These are phyloP conservation scores for Oligia strigilis DNA, from an alignment of 2,888 invertebrate species.

Conservation along the genomic window DNA sequence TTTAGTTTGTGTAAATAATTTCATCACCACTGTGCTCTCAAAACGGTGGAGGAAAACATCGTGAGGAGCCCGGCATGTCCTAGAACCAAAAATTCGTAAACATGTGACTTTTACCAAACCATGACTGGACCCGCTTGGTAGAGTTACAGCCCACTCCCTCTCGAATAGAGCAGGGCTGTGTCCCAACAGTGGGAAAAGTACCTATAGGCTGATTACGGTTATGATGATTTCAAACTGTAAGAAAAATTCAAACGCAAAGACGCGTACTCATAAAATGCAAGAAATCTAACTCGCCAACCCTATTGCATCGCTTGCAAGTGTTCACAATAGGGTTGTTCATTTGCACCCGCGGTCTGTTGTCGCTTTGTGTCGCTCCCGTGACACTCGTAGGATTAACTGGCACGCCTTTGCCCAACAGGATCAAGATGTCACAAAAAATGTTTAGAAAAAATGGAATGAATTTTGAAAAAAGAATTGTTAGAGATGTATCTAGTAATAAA, in stretches of 20 bases:
- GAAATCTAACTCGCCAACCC: slow-evolving; percentile 35
- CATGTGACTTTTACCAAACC: neutral
- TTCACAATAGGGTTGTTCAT: slow-evolving; percentile 77
- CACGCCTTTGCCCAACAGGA: slow-evolving; percentile 75
- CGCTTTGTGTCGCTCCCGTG: slow-evolving; percentile 58
- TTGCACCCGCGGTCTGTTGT: slow-evolving; percentile 70
- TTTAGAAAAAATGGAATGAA: slow-evolving; percentile 7
- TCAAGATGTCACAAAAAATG: slow-evolving; percentile 50
- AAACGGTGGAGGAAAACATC: neutral
- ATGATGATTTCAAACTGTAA: neutral
- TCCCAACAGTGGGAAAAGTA: neutral
- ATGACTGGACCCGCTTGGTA: neutral
- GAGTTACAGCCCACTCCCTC: neutral
- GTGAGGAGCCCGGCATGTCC: neutral
- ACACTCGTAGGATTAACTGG: slow-evolving; percentile 84
- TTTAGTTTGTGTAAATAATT: neutral
- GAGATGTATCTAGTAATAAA: neutral
- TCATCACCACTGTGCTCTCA: neutral
- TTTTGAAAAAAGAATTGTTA: slow-evolving; percentile 3
- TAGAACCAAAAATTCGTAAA: neutral
- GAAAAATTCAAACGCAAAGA: neutral
- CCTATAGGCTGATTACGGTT: neutral
- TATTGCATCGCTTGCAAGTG: slow-evolving; percentile 58
- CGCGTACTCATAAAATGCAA: neutral
- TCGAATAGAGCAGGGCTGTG: neutral